These are phyloP conservation scores for Aramus guarauna DNA, from an alignment of 2,113 vertebrate species.

Conservation along the genomic window DNA sequence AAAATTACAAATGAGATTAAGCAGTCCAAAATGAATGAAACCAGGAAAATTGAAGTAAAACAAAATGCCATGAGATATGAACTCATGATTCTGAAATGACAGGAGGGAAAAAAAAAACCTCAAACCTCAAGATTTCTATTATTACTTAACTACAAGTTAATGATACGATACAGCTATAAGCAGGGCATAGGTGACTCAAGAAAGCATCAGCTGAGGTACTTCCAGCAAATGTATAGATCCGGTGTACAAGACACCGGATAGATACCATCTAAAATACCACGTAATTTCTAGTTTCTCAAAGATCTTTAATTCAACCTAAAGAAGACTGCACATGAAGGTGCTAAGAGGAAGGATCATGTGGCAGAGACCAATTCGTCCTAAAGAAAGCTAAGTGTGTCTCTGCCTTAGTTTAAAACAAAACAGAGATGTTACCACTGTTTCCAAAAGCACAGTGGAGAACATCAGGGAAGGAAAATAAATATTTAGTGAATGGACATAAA, in stretches of 20 bases:
- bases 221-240: neutral
- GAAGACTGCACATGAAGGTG: neutral
- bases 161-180: neutral
- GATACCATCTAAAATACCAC: neutral
- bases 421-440: neutral
- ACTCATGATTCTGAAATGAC: neutral
- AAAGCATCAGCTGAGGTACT: neutral
- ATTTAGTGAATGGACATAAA: neutral
- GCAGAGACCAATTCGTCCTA: neutral
- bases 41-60: neutral
- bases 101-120: neutral
- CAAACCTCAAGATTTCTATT: neutral
- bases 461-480: neutral
- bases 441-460: neutral
- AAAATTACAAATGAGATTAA: neutral
- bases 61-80: neutral
- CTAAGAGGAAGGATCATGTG: neutral
- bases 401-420: neutral
- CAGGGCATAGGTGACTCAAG: neutral
- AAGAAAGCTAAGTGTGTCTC: neutral
- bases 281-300: neutral
- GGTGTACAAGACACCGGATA: neutral
- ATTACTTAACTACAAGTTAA: neutral
- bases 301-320: neutral
- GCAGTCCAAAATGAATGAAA: neutral